Conservation (phyloP, 2,888 invertebrate genomes). For the Netelia inedita region DNA sequence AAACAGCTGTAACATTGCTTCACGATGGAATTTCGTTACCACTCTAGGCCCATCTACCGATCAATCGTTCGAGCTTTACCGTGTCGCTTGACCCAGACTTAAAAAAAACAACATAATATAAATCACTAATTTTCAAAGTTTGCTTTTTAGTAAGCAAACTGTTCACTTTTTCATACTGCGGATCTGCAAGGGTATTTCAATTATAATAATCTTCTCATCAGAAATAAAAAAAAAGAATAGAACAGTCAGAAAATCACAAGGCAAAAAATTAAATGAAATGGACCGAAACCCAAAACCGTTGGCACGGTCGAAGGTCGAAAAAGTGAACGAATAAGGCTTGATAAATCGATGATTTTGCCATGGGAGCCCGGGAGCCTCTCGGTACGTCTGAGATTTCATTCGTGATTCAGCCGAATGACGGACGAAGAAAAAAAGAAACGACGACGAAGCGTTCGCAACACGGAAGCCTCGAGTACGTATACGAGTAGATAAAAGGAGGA, state of each 20-base stretch:
- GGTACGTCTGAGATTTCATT: constrained; percentile 7
- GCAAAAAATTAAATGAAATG: no score
- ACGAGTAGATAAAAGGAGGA: constrained; percentile 33
- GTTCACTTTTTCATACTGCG: no score
- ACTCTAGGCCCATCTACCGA: background rate
- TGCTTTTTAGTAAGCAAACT: no score
- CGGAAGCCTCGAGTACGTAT: constrained; percentile 2
- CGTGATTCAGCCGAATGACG: constrained; percentile 43
- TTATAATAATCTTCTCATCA: no score
- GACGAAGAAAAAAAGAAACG: constrained; percentile 10
- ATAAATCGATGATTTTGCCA: constrained; percentile 37
- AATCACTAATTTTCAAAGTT: no score
- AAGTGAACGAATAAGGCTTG: background rate
- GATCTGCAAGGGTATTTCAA: no score
- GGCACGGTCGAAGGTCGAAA: background rate
- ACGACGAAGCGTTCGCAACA: constrained; percentile 26
- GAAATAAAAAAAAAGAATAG: no score
- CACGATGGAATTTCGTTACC: background rate
- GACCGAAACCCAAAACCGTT: background rate
- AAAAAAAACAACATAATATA: background rate
- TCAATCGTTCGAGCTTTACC: background rate
- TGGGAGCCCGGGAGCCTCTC: constrained; percentile 4
- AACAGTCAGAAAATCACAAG: no score
- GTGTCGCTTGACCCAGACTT: background rate
- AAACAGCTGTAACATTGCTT: background rate